phyloP scores from a whole-genome alignment of 2,797 vertebrate genomes.

The Alauda arvensis region DNA sequence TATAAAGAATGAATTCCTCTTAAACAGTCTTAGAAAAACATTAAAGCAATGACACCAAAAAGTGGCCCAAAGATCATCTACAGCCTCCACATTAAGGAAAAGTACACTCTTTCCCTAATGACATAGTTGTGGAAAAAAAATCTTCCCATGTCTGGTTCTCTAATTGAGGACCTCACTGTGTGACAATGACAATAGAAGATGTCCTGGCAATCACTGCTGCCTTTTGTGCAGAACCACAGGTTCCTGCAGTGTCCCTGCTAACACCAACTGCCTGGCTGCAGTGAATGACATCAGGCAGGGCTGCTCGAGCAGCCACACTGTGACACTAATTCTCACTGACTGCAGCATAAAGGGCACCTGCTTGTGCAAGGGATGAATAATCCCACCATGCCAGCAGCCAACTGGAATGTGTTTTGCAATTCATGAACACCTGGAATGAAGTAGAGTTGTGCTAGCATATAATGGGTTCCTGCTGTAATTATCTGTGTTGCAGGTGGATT shows the following conservation, averaged over 20 bases:
- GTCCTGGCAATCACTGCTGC: neutral
- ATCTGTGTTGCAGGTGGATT: neutral
- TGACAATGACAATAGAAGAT: neutral
- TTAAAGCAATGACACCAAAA: neutral
- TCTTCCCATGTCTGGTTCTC: neutral
- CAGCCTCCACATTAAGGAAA: neutral
- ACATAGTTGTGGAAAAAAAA: neutral
- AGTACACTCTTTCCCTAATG: neutral
- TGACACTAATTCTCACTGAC: neutral
- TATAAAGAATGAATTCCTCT: neutral
- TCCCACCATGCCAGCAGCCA: neutral
- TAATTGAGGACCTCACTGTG: neutral
- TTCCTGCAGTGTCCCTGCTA: neutral
- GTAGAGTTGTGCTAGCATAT: neutral
- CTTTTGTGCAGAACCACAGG: neutral
- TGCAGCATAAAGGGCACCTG: neutral
- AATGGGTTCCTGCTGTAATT: neutral
- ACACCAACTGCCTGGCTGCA: neutral
- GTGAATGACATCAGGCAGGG: neutral
- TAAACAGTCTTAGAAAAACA: conserved; percentile 14
- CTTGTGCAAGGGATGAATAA: conserved; percentile 5
- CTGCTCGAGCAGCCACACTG: neutral
- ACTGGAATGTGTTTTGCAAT: neutral
- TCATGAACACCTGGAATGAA: neutral
- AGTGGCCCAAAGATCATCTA: neutral